phyloP scores from a whole-genome alignment of 2,797 vertebrate species.

The Notolepis coatsorum region DNA sequence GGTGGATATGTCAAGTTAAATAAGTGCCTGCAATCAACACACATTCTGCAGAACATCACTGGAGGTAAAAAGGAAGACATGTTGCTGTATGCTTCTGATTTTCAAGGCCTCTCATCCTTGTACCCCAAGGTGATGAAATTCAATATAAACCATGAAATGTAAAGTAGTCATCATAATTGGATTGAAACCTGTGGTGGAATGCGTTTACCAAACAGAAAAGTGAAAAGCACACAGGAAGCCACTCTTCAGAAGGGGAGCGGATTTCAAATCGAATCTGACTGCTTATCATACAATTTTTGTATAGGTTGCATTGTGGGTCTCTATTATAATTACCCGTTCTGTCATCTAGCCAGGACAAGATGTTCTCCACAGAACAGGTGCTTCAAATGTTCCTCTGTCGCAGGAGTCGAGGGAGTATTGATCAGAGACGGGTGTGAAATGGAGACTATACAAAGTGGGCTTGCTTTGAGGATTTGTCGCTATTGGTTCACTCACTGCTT shows the following conservation, averaged over 20 bases:
- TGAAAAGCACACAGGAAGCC: conserved; percentile 38
- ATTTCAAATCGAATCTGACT: conserved; percentile 31
- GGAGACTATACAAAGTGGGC: neutral
- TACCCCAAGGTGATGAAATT: conserved; percentile 63
- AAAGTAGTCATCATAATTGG: conserved; percentile 70
- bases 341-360: conserved; percentile 8
- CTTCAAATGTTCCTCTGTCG: conserved; percentile 22
- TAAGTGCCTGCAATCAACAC: conserved; percentile 55
- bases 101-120: conserved; percentile 50
- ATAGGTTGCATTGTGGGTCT: conserved; percentile 19
- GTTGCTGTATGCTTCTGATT: conserved; percentile 62
- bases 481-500: too few species aligned
- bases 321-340: conserved; percentile 33
- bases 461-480: conserved; percentile 22
- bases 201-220: conserved; percentile 50
- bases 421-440: conserved; percentile 20
- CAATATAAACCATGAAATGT: conserved; percentile 71
- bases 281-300: conserved; percentile 33
- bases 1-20: conserved; percentile 62
- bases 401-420: conserved; percentile 24
- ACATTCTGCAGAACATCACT: conserved; percentile 33
- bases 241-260: conserved; percentile 36
- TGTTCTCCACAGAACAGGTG: conserved; percentile 15
- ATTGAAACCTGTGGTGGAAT: conserved; percentile 58
- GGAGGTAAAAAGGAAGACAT: conserved; percentile 45